These are phyloP conservation scores for Drosophila bocki DNA, from an alignment of 1,140 invertebrate genomes.

Conservation along the genomic window DNA sequence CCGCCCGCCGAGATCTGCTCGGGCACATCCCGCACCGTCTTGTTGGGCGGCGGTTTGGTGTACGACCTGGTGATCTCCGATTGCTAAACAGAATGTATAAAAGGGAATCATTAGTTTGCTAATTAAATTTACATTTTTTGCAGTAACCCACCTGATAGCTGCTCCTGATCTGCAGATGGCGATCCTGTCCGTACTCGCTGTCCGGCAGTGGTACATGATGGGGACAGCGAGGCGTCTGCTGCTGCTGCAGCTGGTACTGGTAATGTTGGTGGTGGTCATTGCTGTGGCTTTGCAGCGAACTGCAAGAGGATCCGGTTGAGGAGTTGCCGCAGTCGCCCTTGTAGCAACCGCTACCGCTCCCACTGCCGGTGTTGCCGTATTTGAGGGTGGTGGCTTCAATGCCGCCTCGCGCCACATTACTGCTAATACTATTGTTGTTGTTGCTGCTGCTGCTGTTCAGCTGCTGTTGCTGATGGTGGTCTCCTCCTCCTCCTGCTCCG, in stretches of 20 bases:
- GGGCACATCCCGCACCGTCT: constrained; percentile 83
- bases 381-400: constrained; percentile 80
- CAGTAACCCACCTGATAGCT: constrained; percentile 86
- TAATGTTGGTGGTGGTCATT: constrained; percentile 84
- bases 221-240: constrained; percentile 86
- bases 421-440: constrained; percentile 77
- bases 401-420: constrained; percentile 74
- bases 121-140: fast-evolving
- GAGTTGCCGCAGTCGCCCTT: constrained; percentile 59
- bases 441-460: constrained; percentile 43
- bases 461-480: constrained; percentile 34
- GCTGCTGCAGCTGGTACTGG: constrained; percentile 80
- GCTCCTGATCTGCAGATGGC: constrained; percentile 87
- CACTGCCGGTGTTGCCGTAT: constrained; percentile 76
- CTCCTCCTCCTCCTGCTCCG: constrained; percentile 31
- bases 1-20: constrained; percentile 66
- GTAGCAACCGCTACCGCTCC: constrained; percentile 51
- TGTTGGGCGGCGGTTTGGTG: constrained; percentile 84
- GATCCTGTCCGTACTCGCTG: constrained; percentile 87
- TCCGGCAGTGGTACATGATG: constrained; percentile 88
- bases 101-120: not conserved
- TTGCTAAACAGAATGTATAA: constrained; percentile 46
- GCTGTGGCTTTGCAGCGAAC: constrained; percentile 72
- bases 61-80: constrained; percentile 84
- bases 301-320: constrained; percentile 58